Percentiles rank a stretch among this genome's conserved stretches.
Conservation (phyloP, 2,113 vertebrate species). For the Eublepharis macularius region DNA sequence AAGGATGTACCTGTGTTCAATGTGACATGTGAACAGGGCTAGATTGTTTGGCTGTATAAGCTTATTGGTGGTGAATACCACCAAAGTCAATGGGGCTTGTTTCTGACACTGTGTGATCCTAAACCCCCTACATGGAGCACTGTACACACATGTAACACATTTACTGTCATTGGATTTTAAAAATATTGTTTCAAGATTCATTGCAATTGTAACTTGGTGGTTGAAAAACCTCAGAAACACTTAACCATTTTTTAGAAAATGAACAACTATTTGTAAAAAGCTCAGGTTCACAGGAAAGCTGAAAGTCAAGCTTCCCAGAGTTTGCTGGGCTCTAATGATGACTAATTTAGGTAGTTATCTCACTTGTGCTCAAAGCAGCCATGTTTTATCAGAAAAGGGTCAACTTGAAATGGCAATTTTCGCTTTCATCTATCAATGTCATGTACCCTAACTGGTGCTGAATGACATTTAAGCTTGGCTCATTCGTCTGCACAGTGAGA, state of each 20-base stretch:
- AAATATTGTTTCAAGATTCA: background rate
- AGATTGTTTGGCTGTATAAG: no score
- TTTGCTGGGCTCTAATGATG: constrained; percentile 46
- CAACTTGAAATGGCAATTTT: constrained; percentile 53
- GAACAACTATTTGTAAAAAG: background rate
- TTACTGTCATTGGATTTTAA: background rate
- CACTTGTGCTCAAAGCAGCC: constrained; percentile 38
- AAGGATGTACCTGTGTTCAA: no score
- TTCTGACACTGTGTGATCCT: no score
- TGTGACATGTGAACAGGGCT: no score
- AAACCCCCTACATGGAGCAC: no score
- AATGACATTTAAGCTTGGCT: constrained; percentile 39
- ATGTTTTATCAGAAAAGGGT: constrained; percentile 47
- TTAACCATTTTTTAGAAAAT: constrained; percentile 9
- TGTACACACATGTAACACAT: no score
- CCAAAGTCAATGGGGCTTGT: no score
- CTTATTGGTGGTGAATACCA: no score
- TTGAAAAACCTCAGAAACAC: background rate
- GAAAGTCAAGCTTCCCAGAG: constrained; percentile 33
- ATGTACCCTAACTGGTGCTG: constrained; percentile 35
- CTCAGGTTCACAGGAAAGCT: background rate
- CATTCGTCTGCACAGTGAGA: constrained; percentile 24
- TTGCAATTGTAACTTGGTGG: background rate
- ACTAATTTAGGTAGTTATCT: constrained; percentile 48
- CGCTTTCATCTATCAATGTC: constrained; percentile 60